Evolutionary conservation across 2,888 invertebrate genomes (phyloP).

Genomic region (Pelosia muscerda): DNA sequence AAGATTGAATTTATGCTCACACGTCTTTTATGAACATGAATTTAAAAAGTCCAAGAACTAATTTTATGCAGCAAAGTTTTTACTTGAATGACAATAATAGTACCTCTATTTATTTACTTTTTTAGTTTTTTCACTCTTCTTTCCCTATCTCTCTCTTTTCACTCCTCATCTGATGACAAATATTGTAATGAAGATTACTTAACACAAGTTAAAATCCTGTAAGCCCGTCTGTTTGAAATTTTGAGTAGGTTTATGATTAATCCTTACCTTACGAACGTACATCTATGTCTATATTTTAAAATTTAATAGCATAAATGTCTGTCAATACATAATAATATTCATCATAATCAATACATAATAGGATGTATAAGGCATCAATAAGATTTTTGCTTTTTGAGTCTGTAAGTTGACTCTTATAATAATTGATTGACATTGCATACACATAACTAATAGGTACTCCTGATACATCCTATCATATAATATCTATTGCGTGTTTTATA

Average conservation of each 20-base stretch:
- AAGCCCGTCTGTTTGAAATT: not conserved
- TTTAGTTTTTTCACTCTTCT: not conserved
- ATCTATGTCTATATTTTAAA: not conserved
- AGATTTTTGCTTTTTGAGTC: too few species aligned
- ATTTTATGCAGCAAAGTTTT: not conserved
- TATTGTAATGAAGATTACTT: constrained; percentile 2
- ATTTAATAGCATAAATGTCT: not conserved
- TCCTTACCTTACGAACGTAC: not conserved
- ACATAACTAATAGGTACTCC: too few species aligned
- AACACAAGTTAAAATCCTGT: constrained; percentile 1
- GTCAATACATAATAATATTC: not conserved
- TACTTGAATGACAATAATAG: not conserved
- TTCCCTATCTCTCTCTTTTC: not conserved
- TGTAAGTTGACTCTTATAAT: too few species aligned
- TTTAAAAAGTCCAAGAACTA: too few species aligned
- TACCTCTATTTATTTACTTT: not conserved
- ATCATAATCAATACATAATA: too few species aligned
- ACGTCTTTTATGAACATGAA: too few species aligned
- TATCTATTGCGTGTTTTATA: not conserved
- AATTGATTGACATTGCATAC: too few species aligned
- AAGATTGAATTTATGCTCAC: too few species aligned
- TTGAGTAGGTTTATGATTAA: constrained; percentile 1
- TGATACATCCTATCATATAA: not conserved
- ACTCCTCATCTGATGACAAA: not conserved
- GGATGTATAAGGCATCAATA: too few species aligned